Base-by-base conservation (phyloP, 1,140 invertebrate species). In the Scaptomyza hsui region DNA sequence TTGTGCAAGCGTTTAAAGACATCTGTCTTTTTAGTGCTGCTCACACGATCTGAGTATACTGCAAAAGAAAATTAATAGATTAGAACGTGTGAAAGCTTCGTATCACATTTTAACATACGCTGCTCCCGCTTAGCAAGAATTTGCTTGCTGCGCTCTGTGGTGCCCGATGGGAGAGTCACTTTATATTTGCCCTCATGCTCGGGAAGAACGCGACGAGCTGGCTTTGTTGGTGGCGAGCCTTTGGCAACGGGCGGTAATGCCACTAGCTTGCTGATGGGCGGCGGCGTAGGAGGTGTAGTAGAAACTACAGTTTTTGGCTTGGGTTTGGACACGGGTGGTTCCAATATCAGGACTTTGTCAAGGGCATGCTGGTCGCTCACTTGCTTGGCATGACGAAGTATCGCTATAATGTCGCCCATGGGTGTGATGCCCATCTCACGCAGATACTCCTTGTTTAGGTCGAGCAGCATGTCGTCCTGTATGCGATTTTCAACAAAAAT, bases 361-460 rank as follows among this genome's bases (percentile, higher is more conserved):
- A 95, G 89, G 0, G 93, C 93, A 52, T 91, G 92, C 85, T 94
- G 94, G 74, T 94, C 94, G 81, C 95, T 94, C 1, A 96, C 95
- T 77, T 92, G 92, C 90, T 96, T 96, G 1, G 96, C 94, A 93
- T 97, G 96, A 62, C 96, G 85, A 67, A 97, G 91, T 73, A 97
- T 97, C 10, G 95, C 95, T 83, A 97, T 97, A 47, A 97, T 94
- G 92, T 97, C 96, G 12, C 96, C 96, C 93, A 97, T 95, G 13
- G 95, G 92, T 1, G 93, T 94, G 4, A 97, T 96, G 1, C 95
- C 96, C 96, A 97, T 97, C 77, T 97, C 96, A 65, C 93, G 93
- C 5, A 97, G 91, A 83, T 96, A 96, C 82, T 97, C 96, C 89
- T 96, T 97, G 67, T 94, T 96, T 1, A 97, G 92, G 89, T 97